Evolutionary conservation across 2,888 invertebrate species (phyloP).

Genomic region (Acanthococcus lagerstroemiae): DNA sequence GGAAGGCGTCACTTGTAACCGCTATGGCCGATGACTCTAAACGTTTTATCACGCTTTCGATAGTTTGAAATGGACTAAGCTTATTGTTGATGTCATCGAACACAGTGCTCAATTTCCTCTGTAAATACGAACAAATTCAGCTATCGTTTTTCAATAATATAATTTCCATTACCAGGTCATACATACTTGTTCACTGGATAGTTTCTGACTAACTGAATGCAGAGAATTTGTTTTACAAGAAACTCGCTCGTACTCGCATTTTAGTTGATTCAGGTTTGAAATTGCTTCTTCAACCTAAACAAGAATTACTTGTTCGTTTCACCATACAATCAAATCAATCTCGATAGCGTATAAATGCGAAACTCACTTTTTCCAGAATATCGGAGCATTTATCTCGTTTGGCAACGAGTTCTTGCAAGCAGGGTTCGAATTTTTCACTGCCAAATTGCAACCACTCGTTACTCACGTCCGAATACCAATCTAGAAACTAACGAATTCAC

Average conservation of each 20-base stretch:
- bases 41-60: conserved; percentile 61
- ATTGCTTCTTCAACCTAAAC: conserved; percentile 57
- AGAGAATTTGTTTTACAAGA: conserved; percentile 86
- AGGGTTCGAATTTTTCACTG: conserved; percentile 57
- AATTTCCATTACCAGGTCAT: too few relatives aligned
- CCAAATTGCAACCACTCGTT: conserved; percentile 57
- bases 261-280: conserved; percentile 58
- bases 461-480: conserved; percentile 62
- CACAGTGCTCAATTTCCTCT: conserved; percentile 67
- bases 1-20: conserved; percentile 73
- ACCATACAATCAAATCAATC: not conserved
- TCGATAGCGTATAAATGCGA: not conserved
- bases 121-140: too few relatives aligned
- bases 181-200: conserved; percentile 68
- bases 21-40: conserved; percentile 69
- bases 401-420: conserved; percentile 58
- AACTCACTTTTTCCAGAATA: conserved; percentile 51
- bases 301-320: too few relatives aligned
- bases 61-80: conserved; percentile 74
- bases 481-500: conserved; percentile 64
- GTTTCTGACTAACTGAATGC: conserved; percentile 82
- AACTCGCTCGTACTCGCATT: conserved; percentile 72
- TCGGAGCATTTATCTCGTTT: conserved; percentile 59
- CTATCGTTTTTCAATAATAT: too few relatives aligned
- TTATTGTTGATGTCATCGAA: conserved; percentile 70